Evolutionary conservation across 2,797 vertebrate genomes (phyloP).

Genomic region (Arrhamphus sclerolepis): DNA sequence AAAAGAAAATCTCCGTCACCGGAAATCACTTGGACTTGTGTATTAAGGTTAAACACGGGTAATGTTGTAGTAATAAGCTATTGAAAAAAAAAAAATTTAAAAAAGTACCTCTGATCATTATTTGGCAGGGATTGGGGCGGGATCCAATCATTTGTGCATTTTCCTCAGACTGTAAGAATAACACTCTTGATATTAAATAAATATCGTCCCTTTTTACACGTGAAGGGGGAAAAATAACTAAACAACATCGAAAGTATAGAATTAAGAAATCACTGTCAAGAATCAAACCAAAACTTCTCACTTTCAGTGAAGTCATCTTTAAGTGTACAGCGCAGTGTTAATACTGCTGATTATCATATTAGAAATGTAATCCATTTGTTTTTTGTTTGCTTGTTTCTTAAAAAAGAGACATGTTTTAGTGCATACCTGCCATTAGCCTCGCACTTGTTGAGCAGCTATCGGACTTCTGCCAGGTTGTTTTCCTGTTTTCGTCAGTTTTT

Average conservation of each 20-base stretch:
- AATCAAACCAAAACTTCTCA: constrained; percentile 12
- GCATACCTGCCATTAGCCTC: constrained; percentile 55
- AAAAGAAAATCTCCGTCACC: background rate
- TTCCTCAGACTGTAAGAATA: constrained; percentile 33
- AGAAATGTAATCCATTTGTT: background rate
- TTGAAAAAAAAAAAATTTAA: background rate
- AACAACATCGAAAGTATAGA: background rate
- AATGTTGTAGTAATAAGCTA: background rate
- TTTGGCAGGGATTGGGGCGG: constrained; percentile 32
- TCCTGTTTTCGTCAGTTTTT: constrained; percentile 10
- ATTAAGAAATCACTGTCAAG: background rate
- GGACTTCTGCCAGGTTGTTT: constrained; percentile 7
- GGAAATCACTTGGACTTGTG: background rate
- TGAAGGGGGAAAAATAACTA: background rate
- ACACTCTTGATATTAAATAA: background rate
- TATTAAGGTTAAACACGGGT: background rate
- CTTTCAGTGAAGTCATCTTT: too few relatives aligned
- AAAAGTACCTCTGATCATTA: constrained; percentile 72
- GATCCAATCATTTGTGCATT: constrained; percentile 64
- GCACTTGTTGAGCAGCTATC: constrained; percentile 19
- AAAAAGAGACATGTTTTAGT: background rate
- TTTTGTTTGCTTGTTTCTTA: background rate
- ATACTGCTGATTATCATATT: too few relatives aligned
- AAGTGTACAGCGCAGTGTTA: too few relatives aligned
- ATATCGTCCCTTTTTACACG: background rate